Base-by-base conservation (phyloP, 2,888 invertebrate genomes). In the Muscina levida region DNA sequence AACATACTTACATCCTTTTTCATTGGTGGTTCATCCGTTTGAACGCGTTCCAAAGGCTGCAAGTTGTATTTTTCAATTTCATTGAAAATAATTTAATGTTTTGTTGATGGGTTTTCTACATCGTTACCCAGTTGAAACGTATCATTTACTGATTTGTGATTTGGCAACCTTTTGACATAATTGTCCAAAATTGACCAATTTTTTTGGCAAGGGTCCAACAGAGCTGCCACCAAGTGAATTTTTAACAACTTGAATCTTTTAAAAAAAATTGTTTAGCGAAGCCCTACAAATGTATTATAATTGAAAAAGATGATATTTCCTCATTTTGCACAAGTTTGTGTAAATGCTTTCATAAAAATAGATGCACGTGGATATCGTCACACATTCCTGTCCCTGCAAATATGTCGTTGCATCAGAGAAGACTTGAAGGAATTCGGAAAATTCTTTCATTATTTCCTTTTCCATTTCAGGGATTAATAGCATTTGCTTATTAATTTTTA, bases 271-370 rank as follows among this genome's bases (percentile, higher is more conserved):
- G 17, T 19, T 39, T 39, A 1, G 59, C 59, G 19, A 59, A 59
- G 17, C 2, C 17, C 3, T 59, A 59, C 1, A 59, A 39, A 39
- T 59, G 37, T 5, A 59, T 59, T 15, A 39, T 59, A 11, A 59
- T 15, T 3, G 8, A 17, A 42, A 59, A 59, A 1, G 59, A 59
- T 2, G 59, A 39, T 10, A 2, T 11, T 4, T 10, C 17, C 37
- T 39, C 11, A 17, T 39, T 39, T 59, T 17, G 2, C 17, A 5
- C 4, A 39, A 17, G 4, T 39, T 59, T 2, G 17, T 3, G 24
- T 57, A 19, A 39, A 59, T 39, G 31, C 6, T 59, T 59, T 59
- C 59, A 17, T 19, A 42, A 39, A 59, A 42, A 19, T 39, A 59
- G 10, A 59, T 37, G 13, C 22, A 19, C 2, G 11, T 11, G 3